Percentiles rank a stretch among this genome's conserved stretches.
Conservation (phyloP, 2,113 vertebrate genomes). For the Lutjanus erythropterus region DNA sequence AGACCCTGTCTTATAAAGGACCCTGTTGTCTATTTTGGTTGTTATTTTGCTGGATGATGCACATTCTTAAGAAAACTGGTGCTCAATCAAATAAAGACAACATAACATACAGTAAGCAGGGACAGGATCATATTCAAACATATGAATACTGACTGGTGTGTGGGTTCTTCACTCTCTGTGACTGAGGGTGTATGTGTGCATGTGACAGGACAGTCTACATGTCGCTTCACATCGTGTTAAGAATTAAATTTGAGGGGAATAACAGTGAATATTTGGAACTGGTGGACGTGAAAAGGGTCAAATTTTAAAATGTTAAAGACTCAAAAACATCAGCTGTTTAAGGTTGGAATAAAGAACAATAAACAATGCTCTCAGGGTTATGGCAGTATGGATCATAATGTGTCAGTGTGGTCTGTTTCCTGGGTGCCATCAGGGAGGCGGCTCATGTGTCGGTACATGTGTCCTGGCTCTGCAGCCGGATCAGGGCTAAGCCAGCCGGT, state of each 20-base stretch:
- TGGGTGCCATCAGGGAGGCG: conserved; percentile 40
- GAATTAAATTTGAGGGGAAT: not conserved
- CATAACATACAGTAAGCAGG: not conserved
- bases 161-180: not conserved
- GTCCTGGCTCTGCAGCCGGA: conserved; percentile 71
- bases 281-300: not conserved
- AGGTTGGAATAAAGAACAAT: not conserved
- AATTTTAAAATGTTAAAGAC: not conserved
- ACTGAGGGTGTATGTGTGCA: not conserved
- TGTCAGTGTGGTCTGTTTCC: conserved; percentile 40
- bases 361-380: not conserved
- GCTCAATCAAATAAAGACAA: not conserved
- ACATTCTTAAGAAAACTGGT: not conserved
- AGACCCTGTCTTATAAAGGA: not conserved
- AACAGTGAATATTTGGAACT: not conserved
- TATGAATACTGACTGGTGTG: not conserved
- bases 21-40: not conserved
- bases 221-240: not conserved
- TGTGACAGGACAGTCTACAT: not conserved
- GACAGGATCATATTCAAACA: not conserved
- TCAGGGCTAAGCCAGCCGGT: conserved; percentile 74
- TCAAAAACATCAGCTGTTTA: not conserved
- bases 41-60: not conserved
- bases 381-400: not conserved
- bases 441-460: conserved; percentile 70